Conservation (phyloP, 2,888 invertebrate species). For the Scaptomyza reducta region DNA sequence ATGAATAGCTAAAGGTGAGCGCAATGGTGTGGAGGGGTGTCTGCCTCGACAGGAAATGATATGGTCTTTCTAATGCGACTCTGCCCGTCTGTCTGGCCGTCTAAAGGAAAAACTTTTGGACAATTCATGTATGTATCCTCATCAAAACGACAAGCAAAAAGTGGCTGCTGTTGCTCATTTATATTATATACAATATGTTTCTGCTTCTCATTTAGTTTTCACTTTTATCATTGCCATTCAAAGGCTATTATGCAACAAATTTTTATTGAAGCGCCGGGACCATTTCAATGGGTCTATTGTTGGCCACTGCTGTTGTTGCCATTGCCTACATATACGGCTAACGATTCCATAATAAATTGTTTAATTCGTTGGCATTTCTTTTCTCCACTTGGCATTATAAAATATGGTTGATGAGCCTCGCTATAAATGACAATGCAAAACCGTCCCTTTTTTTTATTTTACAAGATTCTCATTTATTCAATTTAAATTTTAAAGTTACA, state of each 20-base stretch:
- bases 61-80: slow-evolving; percentile 40
- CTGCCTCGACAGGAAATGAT: slow-evolving; percentile 49
- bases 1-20: slow-evolving; percentile 32
- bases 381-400: slow-evolving; percentile 51
- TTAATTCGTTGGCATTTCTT: slow-evolving; percentile 41
- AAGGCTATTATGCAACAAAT: slow-evolving; percentile 61
- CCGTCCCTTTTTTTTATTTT: slow-evolving; percentile 23
- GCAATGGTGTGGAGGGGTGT: background rate
- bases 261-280: slow-evolving; percentile 31
- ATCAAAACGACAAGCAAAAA: slow-evolving; percentile 25
- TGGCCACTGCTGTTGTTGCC: slow-evolving; percentile 12
- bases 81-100: slow-evolving; percentile 4
- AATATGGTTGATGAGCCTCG: slow-evolving; percentile 25
- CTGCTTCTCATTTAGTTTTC: slow-evolving; percentile 65
- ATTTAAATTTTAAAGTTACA: slow-evolving; percentile 22
- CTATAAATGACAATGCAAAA: slow-evolving; percentile 44
- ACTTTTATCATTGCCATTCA: slow-evolving; percentile 61
- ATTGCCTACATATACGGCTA: slow-evolving; percentile 22
- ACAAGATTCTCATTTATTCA: slow-evolving; percentile 36
- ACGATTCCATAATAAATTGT: slow-evolving; percentile 64
- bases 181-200: slow-evolving; percentile 59
- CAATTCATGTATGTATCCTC: slow-evolving; percentile 43
- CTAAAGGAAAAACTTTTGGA: slow-evolving; percentile 38
- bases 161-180: slow-evolving; percentile 38
- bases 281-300: slow-evolving; percentile 33